Evolutionary conservation across 2,888 invertebrate genomes (phyloP).

Genomic region (Heteromurus nitidus): DNA sequence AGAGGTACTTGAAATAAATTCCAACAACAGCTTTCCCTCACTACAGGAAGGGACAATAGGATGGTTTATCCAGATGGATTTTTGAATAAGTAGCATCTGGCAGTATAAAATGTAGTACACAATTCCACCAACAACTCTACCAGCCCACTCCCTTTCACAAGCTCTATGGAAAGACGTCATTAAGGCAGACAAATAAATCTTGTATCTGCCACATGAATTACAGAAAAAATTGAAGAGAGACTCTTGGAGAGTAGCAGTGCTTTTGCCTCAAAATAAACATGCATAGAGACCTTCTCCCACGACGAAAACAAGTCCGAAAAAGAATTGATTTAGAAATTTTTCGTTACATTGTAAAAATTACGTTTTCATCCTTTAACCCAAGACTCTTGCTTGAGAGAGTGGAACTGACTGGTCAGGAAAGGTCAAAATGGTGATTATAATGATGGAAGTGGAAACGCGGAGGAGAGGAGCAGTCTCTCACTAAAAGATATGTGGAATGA

Average conservation of each 20-base stretch:
- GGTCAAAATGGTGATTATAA: conserved; percentile 37
- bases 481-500: not conserved
- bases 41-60: too few relatives aligned
- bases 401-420: conserved; percentile 4
- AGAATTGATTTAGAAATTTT: not conserved
- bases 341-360: not conserved
- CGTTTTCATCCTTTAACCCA: not conserved
- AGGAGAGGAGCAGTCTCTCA: not conserved
- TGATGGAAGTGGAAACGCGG: not conserved
- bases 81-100: too few relatives aligned
- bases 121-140: too few relatives aligned
- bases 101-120: too few relatives aligned
- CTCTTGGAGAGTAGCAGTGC: not conserved
- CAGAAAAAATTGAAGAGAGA: not conserved
- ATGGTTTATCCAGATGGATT: too few relatives aligned
- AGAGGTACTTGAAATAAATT: too few relatives aligned
- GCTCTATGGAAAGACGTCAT: not conserved
- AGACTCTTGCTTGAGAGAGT: not conserved
- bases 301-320: not conserved
- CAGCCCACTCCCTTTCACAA: not conserved
- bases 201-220: not conserved
- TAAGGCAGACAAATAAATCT: not conserved
- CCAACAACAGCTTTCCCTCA: too few relatives aligned
- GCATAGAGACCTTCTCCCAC: not conserved
- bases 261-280: not conserved